phyloP scores from a whole-genome alignment of 2,797 vertebrate genomes.

The Melanotaenia pygmaea region DNA sequence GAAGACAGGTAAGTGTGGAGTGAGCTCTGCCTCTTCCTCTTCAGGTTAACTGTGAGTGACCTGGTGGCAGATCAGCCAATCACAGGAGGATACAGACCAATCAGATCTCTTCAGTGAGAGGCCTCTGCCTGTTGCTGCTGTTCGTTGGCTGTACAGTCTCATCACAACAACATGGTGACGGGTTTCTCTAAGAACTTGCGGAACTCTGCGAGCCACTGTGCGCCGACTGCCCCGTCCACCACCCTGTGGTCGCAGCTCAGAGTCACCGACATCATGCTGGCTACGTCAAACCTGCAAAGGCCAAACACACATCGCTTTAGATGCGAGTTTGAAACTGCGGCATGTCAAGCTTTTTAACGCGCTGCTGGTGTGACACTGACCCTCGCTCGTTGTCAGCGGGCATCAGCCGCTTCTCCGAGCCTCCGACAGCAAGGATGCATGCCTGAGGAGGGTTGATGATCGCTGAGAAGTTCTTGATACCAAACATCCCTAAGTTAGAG shows the following conservation, averaged over 20 bases:
- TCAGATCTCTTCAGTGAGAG: slow-evolving; percentile 56
- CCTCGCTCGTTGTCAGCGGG: slow-evolving; percentile 96
- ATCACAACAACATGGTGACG: slow-evolving; percentile 93
- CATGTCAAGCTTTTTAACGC: rapidly evolving
- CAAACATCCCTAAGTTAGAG: slow-evolving; percentile 98
- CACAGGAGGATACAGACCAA: slow-evolving; percentile 54
- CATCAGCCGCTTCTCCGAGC: slow-evolving; percentile 91
- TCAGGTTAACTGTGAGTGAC: slow-evolving; percentile 70
- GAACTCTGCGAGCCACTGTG: slow-evolving; percentile 98
- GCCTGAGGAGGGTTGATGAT: slow-evolving; percentile 99
- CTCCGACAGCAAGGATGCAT: slow-evolving; percentile 95
- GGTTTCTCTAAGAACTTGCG: slow-evolving; percentile 96
- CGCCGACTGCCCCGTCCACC: slow-evolving; percentile 96
- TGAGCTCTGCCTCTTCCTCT: slow-evolving; percentile 62
- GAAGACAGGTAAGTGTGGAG: slow-evolving; percentile 52
- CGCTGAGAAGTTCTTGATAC: slow-evolving; percentile 97
- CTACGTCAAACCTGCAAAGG: slow-evolving; percentile 89
- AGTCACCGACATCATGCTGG: slow-evolving; percentile 95
- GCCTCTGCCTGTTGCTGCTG: slow-evolving; percentile 47
- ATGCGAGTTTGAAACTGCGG: neutral
- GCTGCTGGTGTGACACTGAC: slow-evolving; percentile 71
- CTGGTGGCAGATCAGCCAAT: slow-evolving; percentile 58
- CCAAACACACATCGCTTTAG: neutral
- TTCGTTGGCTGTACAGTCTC: slow-evolving; percentile 49
- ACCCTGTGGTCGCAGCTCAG: slow-evolving; percentile 97